Evolutionary conservation across 1,140 invertebrate species (phyloP).

Genomic region (Ptiloglossa arizonensis): DNA sequence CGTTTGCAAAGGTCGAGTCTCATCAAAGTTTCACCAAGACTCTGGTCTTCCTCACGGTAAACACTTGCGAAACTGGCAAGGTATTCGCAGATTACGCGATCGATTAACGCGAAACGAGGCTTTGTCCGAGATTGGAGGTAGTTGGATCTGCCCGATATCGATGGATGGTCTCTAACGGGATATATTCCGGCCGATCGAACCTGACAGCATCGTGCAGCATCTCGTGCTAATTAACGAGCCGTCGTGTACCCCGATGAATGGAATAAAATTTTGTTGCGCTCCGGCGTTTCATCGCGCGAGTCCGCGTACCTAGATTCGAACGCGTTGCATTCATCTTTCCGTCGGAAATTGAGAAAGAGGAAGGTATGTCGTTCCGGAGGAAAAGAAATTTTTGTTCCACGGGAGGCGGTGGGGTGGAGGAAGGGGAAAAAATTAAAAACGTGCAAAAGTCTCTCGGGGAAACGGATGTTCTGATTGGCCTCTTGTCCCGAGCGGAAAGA

Average conservation of each 20-base stretch:
- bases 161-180: conserved; percentile 16
- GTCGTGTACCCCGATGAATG: not conserved
- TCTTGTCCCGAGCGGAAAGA: conserved; percentile 13
- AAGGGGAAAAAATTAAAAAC: no score
- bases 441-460: no score
- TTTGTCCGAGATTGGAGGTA: conserved; percentile 33
- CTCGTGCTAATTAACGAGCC: conserved; percentile 5
- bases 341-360: not conserved
- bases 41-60: not conserved
- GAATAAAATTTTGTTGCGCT: not conserved
- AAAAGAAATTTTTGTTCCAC: no score
- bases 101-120: conserved; percentile 29
- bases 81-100: conserved; percentile 43
- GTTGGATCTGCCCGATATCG: conserved; percentile 24
- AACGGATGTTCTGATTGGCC: conserved; percentile 48
- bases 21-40: conserved; percentile 50
- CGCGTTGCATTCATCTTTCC: not conserved
- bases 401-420: no score
- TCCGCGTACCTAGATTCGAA: no score
- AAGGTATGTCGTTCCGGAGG: no score
- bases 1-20: conserved; percentile 16
- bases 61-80: conserved; percentile 4
- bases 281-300: not conserved
- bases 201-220: not conserved
- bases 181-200: conserved; percentile 21